A percentile compares a stretch with the other conserved stretches of the same genome.
phyloP scores from a whole-genome alignment of 2,113 vertebrate genomes.

The Daubentonia madagascariensis region DNA sequence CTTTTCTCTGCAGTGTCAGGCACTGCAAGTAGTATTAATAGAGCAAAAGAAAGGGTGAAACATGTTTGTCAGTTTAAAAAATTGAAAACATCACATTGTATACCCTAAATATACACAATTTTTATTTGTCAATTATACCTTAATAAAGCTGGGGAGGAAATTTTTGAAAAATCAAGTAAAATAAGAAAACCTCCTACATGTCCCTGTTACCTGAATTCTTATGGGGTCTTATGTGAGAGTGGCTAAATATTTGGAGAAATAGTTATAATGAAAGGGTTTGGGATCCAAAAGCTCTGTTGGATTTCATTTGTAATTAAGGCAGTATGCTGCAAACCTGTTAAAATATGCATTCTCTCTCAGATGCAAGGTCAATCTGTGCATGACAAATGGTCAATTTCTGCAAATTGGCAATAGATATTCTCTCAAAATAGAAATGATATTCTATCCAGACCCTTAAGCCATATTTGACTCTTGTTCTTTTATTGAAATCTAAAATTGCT shows the following conservation, averaged over 20 bases:
- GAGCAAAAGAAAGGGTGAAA: neutral
- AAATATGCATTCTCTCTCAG: neutral
- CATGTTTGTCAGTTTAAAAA: neutral
- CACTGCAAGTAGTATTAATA: neutral
- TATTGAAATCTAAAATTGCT: conserved; percentile 40
- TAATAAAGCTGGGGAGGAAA: neutral
- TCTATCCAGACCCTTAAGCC: neutral
- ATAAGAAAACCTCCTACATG: neutral
- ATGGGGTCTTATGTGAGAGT: neutral
- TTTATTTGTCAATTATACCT: neutral
- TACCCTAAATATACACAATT: neutral
- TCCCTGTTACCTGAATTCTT: neutral
- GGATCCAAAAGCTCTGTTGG: neutral
- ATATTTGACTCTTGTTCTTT: conserved; percentile 27
- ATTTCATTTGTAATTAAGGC: neutral
- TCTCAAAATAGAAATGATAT: conserved; percentile 43
- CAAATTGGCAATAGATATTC: neutral
- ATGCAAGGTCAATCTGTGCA: neutral
- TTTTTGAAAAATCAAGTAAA: neutral
- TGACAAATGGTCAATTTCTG: conserved; percentile 28
- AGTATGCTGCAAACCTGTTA: neutral
- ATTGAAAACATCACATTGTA: neutral
- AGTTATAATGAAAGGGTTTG: neutral
- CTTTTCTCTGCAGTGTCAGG: neutral
- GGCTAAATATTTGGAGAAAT: conserved; percentile 2